Evolutionary conservation across 2,797 vertebrate species (phyloP).

Genomic region (Bradypus variegatus): DNA sequence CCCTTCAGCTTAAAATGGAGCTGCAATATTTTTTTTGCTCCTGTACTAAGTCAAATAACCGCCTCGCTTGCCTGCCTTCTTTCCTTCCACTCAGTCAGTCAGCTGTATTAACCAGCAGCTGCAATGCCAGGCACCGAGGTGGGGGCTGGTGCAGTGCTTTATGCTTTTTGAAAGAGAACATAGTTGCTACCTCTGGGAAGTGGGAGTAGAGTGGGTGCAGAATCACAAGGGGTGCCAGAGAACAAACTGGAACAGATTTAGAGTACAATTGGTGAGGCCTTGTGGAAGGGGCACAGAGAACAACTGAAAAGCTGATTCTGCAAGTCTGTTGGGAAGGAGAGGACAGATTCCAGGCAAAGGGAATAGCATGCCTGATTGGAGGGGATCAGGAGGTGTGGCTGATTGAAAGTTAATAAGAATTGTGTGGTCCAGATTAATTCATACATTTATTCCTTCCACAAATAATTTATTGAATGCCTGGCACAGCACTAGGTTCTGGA

Average conservation of each 20-base stretch:
- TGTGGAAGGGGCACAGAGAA: background rate
- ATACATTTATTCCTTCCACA: too few relatives aligned
- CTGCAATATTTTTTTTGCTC: background rate
- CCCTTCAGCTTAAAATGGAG: background rate
- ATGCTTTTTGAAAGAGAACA: background rate
- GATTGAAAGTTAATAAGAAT: background rate
- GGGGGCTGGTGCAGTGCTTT: background rate
- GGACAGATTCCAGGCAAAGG: background rate
- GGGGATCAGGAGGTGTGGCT: background rate
- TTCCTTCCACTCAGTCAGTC: background rate
- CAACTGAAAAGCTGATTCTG: background rate
- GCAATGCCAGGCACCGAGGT: background rate
- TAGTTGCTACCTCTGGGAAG: background rate
- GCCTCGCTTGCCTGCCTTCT: background rate
- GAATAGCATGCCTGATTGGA: background rate
- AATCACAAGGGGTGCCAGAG: background rate
- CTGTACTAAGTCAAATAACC: background rate
- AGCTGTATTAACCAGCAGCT: background rate
- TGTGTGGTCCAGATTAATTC: background rate
- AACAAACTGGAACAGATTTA: background rate
- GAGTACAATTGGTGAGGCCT: background rate
- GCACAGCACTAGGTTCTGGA: background rate
- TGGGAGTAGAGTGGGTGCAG: background rate
- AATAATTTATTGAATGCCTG: background rate
- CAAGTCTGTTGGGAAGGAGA: background rate